These are phyloP conservation scores for Pimephales promelas DNA, from an alignment of 2,113 vertebrate genomes.

Conservation along the genomic window DNA sequence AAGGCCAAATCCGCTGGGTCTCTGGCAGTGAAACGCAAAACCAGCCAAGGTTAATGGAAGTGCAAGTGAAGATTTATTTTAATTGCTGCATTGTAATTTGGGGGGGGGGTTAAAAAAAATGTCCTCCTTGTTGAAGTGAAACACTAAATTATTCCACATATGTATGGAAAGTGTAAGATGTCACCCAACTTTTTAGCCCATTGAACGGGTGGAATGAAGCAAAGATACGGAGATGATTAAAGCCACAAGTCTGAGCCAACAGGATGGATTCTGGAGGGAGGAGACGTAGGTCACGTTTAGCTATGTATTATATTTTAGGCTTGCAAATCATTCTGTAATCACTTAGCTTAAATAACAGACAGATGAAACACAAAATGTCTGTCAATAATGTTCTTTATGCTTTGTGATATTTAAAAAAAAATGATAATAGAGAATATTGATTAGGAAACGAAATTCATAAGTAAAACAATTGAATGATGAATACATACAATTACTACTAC, in stretches of 20 bases:
- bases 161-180: slow-evolving; percentile 66
- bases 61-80: slow-evolving; percentile 78
- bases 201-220: slow-evolving; percentile 55
- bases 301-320: slow-evolving; percentile 14
- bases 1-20: slow-evolving; percentile 62
- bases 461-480: neutral
- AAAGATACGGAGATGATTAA: slow-evolving; percentile 30
- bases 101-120: slow-evolving; percentile 69
- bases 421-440: neutral
- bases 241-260: neutral
- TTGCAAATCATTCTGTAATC: slow-evolving; percentile 38
- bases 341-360: slow-evolving; percentile 40
- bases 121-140: slow-evolving; percentile 69
- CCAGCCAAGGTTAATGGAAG: slow-evolving; percentile 71
- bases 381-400: neutral
- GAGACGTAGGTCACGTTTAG: slow-evolving; percentile 29
- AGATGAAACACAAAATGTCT: neutral
- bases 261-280: slow-evolving; percentile 5
- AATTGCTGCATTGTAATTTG: slow-evolving; percentile 75
- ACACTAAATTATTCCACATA: slow-evolving; percentile 67
- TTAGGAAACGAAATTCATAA: neutral
- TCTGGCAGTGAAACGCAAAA: slow-evolving; percentile 66
- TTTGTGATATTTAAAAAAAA: neutral
- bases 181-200: slow-evolving; percentile 55
- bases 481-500: neutral